phyloP scores from a whole-genome alignment of 2,888 invertebrate genomes.

The Pilophorus perplexus region DNA sequence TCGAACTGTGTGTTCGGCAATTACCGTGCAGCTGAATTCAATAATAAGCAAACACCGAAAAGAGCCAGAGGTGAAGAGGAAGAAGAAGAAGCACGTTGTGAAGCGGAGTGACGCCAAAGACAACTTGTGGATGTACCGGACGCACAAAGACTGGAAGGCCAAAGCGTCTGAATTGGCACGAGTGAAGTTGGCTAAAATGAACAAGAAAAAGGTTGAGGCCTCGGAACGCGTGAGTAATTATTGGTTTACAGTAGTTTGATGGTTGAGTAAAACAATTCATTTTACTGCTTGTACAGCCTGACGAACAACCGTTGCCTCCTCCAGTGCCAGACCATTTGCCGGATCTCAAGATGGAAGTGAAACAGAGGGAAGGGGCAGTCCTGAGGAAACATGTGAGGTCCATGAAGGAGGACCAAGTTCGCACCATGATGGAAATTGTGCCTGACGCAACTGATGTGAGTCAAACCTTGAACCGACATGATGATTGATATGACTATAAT shows the following conservation, averaged over 20 bases:
- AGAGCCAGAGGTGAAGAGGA: slow-evolving; percentile 17
- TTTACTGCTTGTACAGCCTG: slow-evolving; percentile 6
- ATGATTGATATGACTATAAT: too few relatives aligned
- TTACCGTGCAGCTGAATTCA: slow-evolving; percentile 2
- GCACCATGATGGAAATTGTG: slow-evolving; percentile 45
- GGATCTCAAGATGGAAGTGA: slow-evolving; percentile 41
- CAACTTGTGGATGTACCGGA: slow-evolving; percentile 39
- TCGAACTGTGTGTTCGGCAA: slow-evolving; percentile 12
- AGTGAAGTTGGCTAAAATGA: neutral
- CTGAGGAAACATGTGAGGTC: slow-evolving; percentile 29
- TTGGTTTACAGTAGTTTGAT: neutral
- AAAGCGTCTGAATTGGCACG: slow-evolving; percentile 35
- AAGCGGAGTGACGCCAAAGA: slow-evolving; percentile 14
- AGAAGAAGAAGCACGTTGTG: slow-evolving; percentile 20
- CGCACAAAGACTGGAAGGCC: slow-evolving; percentile 27
- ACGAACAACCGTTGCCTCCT: neutral
- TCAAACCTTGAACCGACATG: neutral
- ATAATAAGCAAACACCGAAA: neutral
- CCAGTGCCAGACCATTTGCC: slow-evolving; percentile 8
- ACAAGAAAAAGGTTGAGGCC: slow-evolving; percentile 16
- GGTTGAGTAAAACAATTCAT: neutral
- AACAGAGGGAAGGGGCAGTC: slow-evolving; percentile 33
- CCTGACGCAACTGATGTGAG: slow-evolving; percentile 39
- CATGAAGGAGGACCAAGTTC: slow-evolving; percentile 43
- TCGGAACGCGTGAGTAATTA: slow-evolving; percentile 1